Evolutionary conservation across 2,888 invertebrate species (phyloP).

Genomic region (Conomelus anceps): DNA sequence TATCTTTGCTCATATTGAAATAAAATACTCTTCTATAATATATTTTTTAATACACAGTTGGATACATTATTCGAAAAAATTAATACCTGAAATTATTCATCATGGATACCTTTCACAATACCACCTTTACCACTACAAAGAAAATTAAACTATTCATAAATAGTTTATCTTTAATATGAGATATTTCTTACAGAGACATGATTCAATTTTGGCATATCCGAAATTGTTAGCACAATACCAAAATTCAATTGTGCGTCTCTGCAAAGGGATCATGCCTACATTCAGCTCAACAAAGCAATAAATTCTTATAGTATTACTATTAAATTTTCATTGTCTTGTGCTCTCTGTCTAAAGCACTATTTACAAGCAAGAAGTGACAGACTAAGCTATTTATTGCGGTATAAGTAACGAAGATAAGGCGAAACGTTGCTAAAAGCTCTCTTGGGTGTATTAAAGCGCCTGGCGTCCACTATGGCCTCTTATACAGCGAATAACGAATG

Average conservation of each 20-base stretch:
- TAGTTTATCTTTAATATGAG: no score
- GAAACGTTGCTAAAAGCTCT: constrained; percentile 7
- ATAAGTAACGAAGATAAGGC: constrained; percentile 10
- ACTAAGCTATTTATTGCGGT: constrained; percentile 13
- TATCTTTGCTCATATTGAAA: no score
- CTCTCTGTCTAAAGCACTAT: not conserved
- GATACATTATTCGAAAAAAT: no score
- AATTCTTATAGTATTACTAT: not conserved
- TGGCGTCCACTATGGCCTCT: not conserved
- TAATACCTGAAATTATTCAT: no score
- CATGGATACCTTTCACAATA: no score
- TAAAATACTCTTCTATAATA: no score
- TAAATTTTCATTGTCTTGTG: not conserved
- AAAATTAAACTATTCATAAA: no score
- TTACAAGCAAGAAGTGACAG: constrained; percentile 1
- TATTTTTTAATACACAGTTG: no score
- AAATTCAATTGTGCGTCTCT: not conserved
- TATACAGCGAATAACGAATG: constrained; percentile 3
- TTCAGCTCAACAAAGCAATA: not conserved
- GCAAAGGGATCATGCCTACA: not conserved
- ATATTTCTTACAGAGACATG: not conserved
- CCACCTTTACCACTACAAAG: no score
- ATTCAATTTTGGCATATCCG: no score
- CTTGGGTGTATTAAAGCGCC: not conserved
- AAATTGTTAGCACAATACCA: no score